Conservation (phyloP, 2,113 vertebrate genomes). For the Oreochromis aureus region DNA sequence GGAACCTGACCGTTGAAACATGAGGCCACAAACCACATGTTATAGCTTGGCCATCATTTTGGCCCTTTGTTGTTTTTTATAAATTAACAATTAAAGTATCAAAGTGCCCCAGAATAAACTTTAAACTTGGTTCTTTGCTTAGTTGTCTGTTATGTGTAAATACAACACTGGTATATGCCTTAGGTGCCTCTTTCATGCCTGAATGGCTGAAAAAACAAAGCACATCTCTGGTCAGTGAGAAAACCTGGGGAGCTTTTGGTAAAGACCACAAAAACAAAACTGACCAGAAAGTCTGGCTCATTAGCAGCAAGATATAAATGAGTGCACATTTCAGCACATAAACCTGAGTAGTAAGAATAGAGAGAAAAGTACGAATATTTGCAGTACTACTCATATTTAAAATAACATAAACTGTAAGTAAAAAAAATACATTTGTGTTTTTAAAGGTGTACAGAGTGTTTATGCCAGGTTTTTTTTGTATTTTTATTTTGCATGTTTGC, state of each 20-base stretch:
- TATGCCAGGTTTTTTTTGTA: background rate
- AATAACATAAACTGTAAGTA: background rate
- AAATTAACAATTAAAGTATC: background rate
- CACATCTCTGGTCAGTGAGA: background rate
- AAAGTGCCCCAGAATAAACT: background rate
- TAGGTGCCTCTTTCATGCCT: background rate
- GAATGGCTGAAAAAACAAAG: background rate
- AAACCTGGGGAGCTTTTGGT: background rate
- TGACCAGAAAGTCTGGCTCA: background rate
- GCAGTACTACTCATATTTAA: background rate
- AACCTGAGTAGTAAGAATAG: no score
- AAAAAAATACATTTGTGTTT: background rate
- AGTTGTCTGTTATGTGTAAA: fast-evolving
- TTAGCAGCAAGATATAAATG: background rate
- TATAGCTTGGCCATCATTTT: background rate
- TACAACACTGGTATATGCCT: background rate
- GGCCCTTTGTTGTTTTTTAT: background rate
- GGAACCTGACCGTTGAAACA: background rate
- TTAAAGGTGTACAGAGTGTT: background rate
- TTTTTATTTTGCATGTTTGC: background rate
- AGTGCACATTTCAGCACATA: background rate
- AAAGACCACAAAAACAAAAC: background rate
- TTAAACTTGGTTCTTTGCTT: background rate
- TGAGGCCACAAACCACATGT: background rate
- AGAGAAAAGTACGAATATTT: background rate